Evolutionary conservation across 2,797 vertebrate species (phyloP).

Genomic region (Acropternis orthonyx): DNA sequence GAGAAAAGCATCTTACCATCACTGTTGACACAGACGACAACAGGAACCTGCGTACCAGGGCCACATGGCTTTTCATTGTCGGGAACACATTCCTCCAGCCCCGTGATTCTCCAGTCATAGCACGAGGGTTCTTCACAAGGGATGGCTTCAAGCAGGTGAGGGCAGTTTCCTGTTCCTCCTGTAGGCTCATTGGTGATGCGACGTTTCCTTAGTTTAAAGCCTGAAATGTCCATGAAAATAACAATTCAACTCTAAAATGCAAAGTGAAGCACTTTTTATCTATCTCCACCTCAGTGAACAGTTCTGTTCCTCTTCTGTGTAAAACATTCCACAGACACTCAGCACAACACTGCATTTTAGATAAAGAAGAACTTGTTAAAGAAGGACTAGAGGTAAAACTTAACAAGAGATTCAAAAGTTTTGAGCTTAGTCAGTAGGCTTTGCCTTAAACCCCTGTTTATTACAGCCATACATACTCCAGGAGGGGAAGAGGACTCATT

Average conservation of each 20-base stretch:
- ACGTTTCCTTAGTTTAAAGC: constrained; percentile 91
- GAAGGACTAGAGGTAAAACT: not conserved
- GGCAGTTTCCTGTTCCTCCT: constrained; percentile 86
- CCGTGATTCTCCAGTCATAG: constrained; percentile 84
- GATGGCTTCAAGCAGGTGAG: constrained; percentile 92
- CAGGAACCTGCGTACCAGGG: constrained; percentile 81
- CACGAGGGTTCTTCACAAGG: constrained; percentile 94
- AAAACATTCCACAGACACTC: not conserved
- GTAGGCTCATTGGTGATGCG: constrained; percentile 87
- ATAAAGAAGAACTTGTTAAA: not conserved
- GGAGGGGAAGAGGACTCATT: not conserved
- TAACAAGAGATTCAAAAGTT: not conserved
- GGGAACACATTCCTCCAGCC: constrained; percentile 85
- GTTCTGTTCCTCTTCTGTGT: not conserved
- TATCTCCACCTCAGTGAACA: not conserved
- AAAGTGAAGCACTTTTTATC: not conserved
- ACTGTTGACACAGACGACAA: constrained; percentile 85
- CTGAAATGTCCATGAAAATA: constrained; percentile 69
- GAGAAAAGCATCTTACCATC: constrained; percentile 80
- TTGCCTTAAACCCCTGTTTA: not conserved
- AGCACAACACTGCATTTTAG: not conserved
- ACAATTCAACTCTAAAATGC: not conserved
- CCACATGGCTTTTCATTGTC: constrained; percentile 85
- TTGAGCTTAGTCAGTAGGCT: not conserved
- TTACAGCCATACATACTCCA: not conserved